phyloP scores from a whole-genome alignment of 2,113 vertebrate species.

The Poecile atricapillus region DNA sequence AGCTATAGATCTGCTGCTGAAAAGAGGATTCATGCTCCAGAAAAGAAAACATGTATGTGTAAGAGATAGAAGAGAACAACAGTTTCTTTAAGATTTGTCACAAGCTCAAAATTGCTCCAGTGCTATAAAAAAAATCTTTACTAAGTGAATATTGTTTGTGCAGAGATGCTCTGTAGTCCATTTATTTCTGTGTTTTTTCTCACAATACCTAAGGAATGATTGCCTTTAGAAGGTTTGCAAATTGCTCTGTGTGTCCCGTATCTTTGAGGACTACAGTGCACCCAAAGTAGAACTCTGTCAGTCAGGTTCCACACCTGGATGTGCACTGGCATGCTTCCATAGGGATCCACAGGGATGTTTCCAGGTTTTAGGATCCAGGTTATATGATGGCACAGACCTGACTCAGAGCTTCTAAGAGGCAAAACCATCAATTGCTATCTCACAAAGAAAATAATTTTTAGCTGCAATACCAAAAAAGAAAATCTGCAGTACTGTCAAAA shows the following conservation, averaged over 20 bases:
- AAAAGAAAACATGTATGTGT: background rate
- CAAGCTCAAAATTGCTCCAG: background rate
- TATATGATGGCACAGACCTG: background rate
- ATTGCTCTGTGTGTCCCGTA: background rate
- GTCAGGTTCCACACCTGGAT: background rate
- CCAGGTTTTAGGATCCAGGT: background rate
- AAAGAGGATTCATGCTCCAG: background rate
- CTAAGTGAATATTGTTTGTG: background rate
- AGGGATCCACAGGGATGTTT: background rate
- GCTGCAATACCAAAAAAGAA: background rate
- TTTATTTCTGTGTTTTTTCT: background rate
- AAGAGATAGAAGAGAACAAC: background rate
- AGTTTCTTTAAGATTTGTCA: background rate
- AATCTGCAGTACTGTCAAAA: background rate
- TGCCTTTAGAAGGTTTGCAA: background rate
- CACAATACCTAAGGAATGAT: background rate
- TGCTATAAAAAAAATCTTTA: background rate
- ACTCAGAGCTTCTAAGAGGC: background rate
- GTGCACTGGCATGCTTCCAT: background rate
- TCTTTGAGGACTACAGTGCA: background rate
- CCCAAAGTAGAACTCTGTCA: background rate
- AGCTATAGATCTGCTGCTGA: background rate
- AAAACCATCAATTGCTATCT: background rate
- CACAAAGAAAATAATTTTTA: background rate
- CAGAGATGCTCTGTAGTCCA: background rate